Conservation (phyloP, 2,113 vertebrate species). For the Ciconia maguari region DNA sequence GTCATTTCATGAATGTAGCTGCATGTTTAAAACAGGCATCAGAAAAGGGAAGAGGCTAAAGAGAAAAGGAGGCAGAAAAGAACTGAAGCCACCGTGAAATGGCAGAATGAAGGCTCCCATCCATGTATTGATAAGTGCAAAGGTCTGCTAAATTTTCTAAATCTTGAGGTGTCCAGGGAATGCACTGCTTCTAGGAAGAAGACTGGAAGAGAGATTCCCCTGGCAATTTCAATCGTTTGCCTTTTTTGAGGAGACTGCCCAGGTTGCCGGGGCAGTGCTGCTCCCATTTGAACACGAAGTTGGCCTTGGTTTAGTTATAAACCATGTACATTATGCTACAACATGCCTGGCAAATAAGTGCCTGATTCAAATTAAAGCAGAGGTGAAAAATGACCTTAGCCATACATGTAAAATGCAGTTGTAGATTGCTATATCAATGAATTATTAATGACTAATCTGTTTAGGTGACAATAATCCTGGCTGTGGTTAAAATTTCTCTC, state of each 20-base stretch:
- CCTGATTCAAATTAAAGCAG: background rate
- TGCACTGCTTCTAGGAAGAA: background rate
- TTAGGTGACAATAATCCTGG: background rate
- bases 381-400: background rate
- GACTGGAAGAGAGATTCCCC: background rate
- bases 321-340: background rate
- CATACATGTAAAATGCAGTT: background rate
- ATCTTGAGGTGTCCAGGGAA: background rate
- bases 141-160: background rate
- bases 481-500: background rate
- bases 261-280: background rate
- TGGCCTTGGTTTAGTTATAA: background rate
- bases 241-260: background rate
- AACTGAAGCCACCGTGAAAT: background rate
- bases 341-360: background rate
- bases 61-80: background rate
- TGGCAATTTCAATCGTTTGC: background rate
- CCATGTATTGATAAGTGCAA: background rate
- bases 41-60: background rate
- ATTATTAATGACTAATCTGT: background rate
- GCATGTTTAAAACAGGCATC: background rate
- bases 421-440: background rate
- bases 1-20: background rate
- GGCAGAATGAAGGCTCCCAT: background rate
- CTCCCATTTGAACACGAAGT: background rate